Evolutionary conservation across 2,888 invertebrate species (phyloP), one percentile per base, ranked within the genome.

Genomic region (Mythimna vitellina): DNA sequence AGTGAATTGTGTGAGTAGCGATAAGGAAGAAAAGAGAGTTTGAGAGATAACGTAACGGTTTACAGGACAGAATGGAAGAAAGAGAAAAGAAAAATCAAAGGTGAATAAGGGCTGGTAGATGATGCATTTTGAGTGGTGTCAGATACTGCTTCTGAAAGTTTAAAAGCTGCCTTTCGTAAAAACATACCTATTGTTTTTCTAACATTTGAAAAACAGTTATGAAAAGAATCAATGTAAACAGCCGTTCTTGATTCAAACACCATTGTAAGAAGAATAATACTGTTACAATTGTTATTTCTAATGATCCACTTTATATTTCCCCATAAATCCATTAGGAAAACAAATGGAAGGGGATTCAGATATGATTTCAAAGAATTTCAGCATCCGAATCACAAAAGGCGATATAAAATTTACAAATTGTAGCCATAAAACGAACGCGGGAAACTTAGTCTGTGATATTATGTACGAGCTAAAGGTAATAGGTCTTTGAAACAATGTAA

Each of bases 351-450:
- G 72, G 70, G 64, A 76, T 81, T 61, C 60, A 74, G 76, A 80
- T 82, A 80, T 85, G 80, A 86, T 80, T 78, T 71, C 82, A 77
- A 82, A 83, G 65, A 77, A 80, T 84, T 80, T 49, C 78, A 77
- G 66, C 84, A 85, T 86, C 78, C 72, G 80, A 86, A 88, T 87
- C 84, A 87, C 88, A 89, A 88, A 86, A 88, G 82, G 70, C 68
- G 82, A 78, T 86, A 90, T 90, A 90, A 92, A 93, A 92, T 93
- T 93, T 92, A 90, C 93, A 93, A 92, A 88, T 90, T 90, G 84
- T 80, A 75, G 79, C 89, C 88, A 91, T 92, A 89, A 91, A 90
- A 81, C 83, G 86, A 89, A 71, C 84, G 68, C 68, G 71, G 76
- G 84, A 83, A 88, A 89, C 87, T 89, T 88, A 86, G 74, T 81